Evolutionary conservation across 2,888 invertebrate species (phyloP), one percentile per base, ranked within the genome.

Genomic region (Globia sparganii): DNA sequence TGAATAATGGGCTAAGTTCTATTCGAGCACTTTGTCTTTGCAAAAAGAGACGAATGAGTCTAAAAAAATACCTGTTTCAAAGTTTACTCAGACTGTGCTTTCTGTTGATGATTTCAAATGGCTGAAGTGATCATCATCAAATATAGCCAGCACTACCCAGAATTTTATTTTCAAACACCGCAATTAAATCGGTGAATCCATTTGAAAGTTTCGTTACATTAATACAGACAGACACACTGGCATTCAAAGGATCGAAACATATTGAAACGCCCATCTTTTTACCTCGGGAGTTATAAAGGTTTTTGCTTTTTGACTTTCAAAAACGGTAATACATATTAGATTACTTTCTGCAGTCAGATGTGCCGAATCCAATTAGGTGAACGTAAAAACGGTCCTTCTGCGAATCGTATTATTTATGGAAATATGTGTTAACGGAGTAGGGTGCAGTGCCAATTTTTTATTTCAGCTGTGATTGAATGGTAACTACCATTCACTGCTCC

Each of bases 1-100:
- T 81, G 65, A 81, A 61, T 72, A 69, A 81, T 70, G 81, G 61
- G 25, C 40, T 2, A 43, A 73, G 66, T 81, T 70, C 21, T 18
- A 69, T 73, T 70, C n/a, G 43, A 49, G 13, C 71, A 67, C 71
- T 77, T 77, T 77, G 37, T 78, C 56, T 62, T 78, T 34, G n/a
- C 21, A 31, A 43, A 73, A 46, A 18, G 31, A 59, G 18, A 49
- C 65, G 28, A 49, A 78, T 72, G 40, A 31, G 25, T 9, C 21
- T n/a, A 4, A 34, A 49, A 53, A 53, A 72, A 46, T 64, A 15
- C 43, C n/a, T 28, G 8, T n/a, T 46, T 43, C 0, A 64, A n/a
- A 53, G n/a, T 69, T 53, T 46, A 28, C 28, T 15, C 0, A 15
- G 43, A 46, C 2, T 25, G 6, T 21, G n/a, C 18, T 53, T 34